Percentiles rank a stretch among this genome's conserved stretches.
Evolutionary conservation across 2,888 invertebrate genomes (phyloP).

Genomic region (Drosophila paranaensis): DNA sequence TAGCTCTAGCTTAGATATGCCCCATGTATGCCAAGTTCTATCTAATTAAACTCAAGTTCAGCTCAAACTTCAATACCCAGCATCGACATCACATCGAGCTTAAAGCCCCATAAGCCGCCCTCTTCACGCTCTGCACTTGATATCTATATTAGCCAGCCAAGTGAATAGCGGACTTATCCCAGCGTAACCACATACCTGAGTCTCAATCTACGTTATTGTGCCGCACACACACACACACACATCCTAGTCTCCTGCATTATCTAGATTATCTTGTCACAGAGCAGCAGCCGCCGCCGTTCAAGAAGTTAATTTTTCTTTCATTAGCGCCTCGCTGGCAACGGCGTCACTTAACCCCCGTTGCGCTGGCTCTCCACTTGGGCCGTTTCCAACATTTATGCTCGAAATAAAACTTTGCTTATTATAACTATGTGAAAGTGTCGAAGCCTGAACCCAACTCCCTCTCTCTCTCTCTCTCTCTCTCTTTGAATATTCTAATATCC

Average conservation of each 20-base stretch:
- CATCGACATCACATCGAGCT: conserved; percentile 1
- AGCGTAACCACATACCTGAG: conserved; percentile 7
- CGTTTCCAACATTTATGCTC: conserved; percentile 28
- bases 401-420: conserved; percentile 73
- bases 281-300: conserved; percentile 32
- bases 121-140: conserved; percentile 3
- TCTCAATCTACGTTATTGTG: conserved; percentile 6
- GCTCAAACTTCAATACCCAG: background rate
- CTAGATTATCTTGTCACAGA: conserved; percentile 52
- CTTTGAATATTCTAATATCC: conserved; percentile 64
- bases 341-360: conserved; percentile 36
- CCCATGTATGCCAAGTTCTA: too few species aligned
- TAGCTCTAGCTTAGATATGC: too few species aligned
- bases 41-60: background rate
- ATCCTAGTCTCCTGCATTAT: conserved; percentile 11
- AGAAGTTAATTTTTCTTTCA: conserved; percentile 67
- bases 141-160: conserved; percentile 12
- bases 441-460: background rate
- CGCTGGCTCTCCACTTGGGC: conserved; percentile 1
- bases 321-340: conserved; percentile 67
- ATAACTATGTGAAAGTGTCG: conserved; percentile 73
- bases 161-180: conserved; percentile 3
- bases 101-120: background rate
- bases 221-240: background rate
- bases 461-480: background rate